Evolutionary conservation across 1,140 invertebrate genomes (phyloP).

Genomic region (Ptiloglossa arizonensis): DNA sequence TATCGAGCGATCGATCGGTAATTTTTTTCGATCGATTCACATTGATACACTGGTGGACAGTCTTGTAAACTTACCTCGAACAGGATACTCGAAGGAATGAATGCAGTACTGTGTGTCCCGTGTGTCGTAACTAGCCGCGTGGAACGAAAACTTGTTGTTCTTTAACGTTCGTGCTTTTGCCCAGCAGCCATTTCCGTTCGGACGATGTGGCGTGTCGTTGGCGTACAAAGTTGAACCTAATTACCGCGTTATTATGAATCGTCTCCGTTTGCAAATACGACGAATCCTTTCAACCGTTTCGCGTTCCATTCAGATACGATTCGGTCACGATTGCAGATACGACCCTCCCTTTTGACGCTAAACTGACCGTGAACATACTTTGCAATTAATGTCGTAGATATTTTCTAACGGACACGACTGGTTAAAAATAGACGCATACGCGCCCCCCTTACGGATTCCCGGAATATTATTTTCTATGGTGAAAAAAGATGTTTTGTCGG

Average conservation of each 20-base stretch:
- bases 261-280: background rate
- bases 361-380: slow-evolving; percentile 1
- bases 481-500: slow-evolving; percentile 10
- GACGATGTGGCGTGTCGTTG: background rate
- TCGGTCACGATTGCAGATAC: background rate
- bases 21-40: no score
- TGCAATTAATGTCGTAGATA: background rate
- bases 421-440: background rate
- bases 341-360: background rate
- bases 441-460: background rate
- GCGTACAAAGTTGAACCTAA: background rate
- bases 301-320: background rate
- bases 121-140: background rate
- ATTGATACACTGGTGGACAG: no score
- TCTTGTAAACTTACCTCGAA: no score
- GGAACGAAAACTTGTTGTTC: slow-evolving; percentile 21
- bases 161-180: background rate
- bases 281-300: background rate
- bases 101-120: no score
- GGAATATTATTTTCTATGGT: slow-evolving; percentile 1
- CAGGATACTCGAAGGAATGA: no score
- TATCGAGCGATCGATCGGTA: no score
- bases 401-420: background rate
- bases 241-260: background rate
- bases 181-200: slow-evolving; percentile 4